Percentiles rank a stretch among this genome's conserved stretches.
Evolutionary conservation across 2,113 vertebrate genomes (phyloP).

Genomic region (Apeltes quadracus): DNA sequence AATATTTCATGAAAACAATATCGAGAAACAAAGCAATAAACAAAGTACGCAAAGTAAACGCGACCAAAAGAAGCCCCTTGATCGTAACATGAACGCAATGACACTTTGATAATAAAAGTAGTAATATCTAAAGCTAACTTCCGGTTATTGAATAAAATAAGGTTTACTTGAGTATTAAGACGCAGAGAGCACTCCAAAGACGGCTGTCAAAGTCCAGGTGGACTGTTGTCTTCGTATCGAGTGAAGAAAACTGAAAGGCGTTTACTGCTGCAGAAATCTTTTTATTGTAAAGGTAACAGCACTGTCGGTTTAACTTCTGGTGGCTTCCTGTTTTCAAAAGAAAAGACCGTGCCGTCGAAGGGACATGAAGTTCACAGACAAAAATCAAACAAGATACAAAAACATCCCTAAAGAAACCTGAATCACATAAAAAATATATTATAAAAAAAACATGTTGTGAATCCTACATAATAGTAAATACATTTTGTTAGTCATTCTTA

Average conservation of each 20-base stretch:
- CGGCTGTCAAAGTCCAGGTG: neutral
- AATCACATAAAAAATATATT: too few species aligned
- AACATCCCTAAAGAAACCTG: too few species aligned
- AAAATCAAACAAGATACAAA: too few species aligned
- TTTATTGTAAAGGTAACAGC: neutral
- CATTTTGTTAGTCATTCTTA: neutral
- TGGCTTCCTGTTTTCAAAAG: constrained; percentile 8
- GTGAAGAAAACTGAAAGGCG: too few species aligned
- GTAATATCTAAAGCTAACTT: too few species aligned
- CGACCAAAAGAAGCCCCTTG: too few species aligned
- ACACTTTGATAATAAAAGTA: neutral
- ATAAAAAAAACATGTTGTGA: too few species aligned
- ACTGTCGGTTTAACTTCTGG: neutral
- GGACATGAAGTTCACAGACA: neutral
- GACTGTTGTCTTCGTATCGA: fast-evolving
- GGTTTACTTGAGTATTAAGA: neutral
- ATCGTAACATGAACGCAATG: neutral
- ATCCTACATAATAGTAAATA: neutral
- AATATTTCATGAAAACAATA: neutral
- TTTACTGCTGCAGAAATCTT: fast-evolving
- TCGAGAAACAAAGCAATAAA: neutral
- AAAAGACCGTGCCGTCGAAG: neutral
- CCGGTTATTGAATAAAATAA: neutral
- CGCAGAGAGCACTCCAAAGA: neutral
- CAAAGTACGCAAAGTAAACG: neutral